Conservation (phyloP, 2,113 vertebrate genomes). For the Lonchura striata region DNA sequence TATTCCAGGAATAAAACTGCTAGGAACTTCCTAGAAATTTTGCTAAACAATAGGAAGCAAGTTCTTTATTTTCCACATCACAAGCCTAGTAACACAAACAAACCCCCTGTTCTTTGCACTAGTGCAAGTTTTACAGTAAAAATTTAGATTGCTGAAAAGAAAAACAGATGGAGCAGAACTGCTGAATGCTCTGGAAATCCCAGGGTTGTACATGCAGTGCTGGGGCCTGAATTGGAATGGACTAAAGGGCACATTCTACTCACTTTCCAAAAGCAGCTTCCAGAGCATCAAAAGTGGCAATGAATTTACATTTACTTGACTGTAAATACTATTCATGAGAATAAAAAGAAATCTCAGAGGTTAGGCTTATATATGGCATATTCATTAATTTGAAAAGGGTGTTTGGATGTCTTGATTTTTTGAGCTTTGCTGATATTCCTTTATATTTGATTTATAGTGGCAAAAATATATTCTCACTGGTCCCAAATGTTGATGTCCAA, state of each 20-base stretch:
- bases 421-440: not conserved
- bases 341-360: not conserved
- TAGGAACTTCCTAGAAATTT: slow-evolving; percentile 24
- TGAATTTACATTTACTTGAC: not conserved
- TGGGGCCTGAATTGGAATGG: not conserved
- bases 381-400: not conserved
- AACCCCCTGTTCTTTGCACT: not conserved
- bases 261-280: slow-evolving; percentile 9
- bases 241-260: not conserved
- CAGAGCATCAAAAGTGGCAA: not conserved
- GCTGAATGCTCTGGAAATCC: not conserved
- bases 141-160: not conserved
- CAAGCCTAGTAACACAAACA: not conserved
- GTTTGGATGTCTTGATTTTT: not conserved
- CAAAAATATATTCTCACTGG: not conserved
- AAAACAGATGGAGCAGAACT: not conserved
- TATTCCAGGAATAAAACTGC: slow-evolving; percentile 36
- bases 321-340: slow-evolving; percentile 6
- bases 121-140: not conserved
- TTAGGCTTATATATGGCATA: not conserved
- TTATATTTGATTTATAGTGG: not conserved
- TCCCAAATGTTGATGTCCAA: not conserved
- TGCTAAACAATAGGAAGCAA: not conserved
- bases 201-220: accelerated
- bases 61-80: slow-evolving; percentile 21